Percentiles rank a stretch among this genome's conserved stretches.
Conservation (phyloP, 2,888 invertebrate species). For the Chrysomela aeneicollis region DNA sequence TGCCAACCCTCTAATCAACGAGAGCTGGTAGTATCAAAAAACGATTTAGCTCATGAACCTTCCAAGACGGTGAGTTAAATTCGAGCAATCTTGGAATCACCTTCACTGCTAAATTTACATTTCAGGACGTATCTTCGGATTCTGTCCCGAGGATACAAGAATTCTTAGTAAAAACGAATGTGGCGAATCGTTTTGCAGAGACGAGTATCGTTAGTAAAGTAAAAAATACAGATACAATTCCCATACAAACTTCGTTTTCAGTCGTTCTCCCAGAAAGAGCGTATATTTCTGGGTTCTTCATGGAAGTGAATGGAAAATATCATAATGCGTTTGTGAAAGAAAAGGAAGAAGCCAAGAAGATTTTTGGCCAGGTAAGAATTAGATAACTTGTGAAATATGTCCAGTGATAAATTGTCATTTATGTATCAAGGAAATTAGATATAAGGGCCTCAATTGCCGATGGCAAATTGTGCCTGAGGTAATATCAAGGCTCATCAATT, state of each 20-base stretch:
- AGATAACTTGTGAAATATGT: too few relatives aligned
- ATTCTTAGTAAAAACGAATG: conserved; percentile 56
- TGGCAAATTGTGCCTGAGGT: too few relatives aligned
- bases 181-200: conserved; percentile 69
- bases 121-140: not conserved
- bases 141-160: conserved; percentile 19
- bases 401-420: too few relatives aligned
- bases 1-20: not conserved
- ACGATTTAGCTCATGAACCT: not conserved
- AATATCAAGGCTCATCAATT: too few relatives aligned
- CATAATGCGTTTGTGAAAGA: conserved; percentile 68
- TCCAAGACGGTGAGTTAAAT: not conserved
- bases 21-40: not conserved
- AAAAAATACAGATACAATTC: conserved; percentile 64
- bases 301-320: conserved; percentile 66
- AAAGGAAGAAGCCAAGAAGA: conserved; percentile 66
- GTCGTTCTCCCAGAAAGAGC: conserved; percentile 71
- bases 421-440: too few relatives aligned
- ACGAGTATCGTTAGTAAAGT: conserved; percentile 68
- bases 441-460: too few relatives aligned
- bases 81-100: not conserved
- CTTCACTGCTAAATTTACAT: not conserved
- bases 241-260: conserved; percentile 68
- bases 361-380: conserved; percentile 60
- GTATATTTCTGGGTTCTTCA: conserved; percentile 55